A percentile compares a stretch with the other conserved stretches of the same genome.
Evolutionary conservation across 2,888 invertebrate genomes (phyloP).

Genomic region (Meiosimyza decipiens): DNA sequence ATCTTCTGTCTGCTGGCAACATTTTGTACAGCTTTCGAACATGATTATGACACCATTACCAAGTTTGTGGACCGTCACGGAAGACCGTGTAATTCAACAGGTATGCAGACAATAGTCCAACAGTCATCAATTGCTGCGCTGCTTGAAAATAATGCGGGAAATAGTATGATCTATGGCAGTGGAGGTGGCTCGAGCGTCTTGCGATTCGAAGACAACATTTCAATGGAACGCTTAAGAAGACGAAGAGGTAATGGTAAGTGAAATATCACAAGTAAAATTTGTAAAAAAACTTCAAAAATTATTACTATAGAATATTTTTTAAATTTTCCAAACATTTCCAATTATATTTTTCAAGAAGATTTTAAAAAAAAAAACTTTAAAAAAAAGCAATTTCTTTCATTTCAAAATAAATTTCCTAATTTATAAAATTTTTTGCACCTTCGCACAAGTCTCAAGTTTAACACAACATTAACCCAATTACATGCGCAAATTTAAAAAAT

Average conservation of each 20-base stretch:
- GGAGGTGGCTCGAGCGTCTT: conserved; percentile 16
- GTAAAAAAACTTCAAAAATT: no score
- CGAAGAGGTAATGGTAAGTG: not conserved
- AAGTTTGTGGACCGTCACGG: conserved; percentile 58
- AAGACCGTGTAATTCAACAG: conserved; percentile 53
- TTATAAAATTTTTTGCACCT: no score
- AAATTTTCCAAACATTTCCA: no score
- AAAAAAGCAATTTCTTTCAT: no score
- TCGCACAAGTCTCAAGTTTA: no score
- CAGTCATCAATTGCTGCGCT: conserved; percentile 27
- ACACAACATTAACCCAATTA: no score
- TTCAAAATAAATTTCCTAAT: no score
- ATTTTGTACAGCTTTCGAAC: conserved; percentile 76
- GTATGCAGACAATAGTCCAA: conserved; percentile 27
- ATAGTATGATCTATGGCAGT: conserved; percentile 32
- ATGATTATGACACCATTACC: conserved; percentile 63
- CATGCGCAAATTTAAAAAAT: no score
- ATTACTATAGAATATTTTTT: no score
- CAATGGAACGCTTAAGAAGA: conserved; percentile 2
- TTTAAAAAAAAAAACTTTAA: no score
- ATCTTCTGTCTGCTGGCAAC: conserved; percentile 73
- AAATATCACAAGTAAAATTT: no score
- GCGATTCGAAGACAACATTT: not conserved
- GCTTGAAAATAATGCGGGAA: conserved; percentile 18
- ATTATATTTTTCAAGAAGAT: no score